Evolutionary conservation across 2,888 invertebrate species (phyloP), one percentile per base, ranked within the genome.

Genomic region (Tryphoninae sp.): DNA sequence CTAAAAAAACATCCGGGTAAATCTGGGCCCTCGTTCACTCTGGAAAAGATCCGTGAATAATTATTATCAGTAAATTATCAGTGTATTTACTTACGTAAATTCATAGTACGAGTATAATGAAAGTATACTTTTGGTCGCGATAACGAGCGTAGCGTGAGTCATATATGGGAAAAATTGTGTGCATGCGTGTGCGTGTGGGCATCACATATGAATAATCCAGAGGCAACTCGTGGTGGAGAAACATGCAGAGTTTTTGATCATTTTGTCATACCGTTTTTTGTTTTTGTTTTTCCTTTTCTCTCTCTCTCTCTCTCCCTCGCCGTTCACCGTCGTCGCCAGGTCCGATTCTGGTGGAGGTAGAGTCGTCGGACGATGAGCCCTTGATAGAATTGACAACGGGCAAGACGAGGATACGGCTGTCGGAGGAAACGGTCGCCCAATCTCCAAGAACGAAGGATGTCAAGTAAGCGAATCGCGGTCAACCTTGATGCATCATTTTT

Each of bases 291-390:
- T 74, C 16, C 45, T 26, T 58, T 19, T 19, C n/a, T 23, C 22
- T 51, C 49, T n/a, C 22, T 51, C 49, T n/a, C 19, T 16, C 23
- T 11, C 23, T 23, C 19, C 22, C 40, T n/a, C 33, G 7, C 33
- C 40, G 19, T 53, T 23, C 16, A 8, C 26, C 64, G 33, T 88
- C 89, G 33, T 33, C 42, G 67, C 81, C 84, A 91, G 92, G 91
- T 87, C 90, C 92, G 88, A 90, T 91, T 87, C 93, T 93, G 86
- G 94, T 95, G 89, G 96, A 96, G 87, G 95, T 95, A 55, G 95
- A 95, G 88, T 95, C 95, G 78, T 96, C 96, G 69, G 97, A 97
- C 89, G 97, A 97, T 90, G 96, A 97, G 92, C 96, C 96, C 76
- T 93, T 96, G 80, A 96, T 96, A 84, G 95, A 95, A 88, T 93